These are phyloP conservation scores for Aphidius colemani DNA, from an alignment of 2,888 invertebrate species.

Conservation along the genomic window DNA sequence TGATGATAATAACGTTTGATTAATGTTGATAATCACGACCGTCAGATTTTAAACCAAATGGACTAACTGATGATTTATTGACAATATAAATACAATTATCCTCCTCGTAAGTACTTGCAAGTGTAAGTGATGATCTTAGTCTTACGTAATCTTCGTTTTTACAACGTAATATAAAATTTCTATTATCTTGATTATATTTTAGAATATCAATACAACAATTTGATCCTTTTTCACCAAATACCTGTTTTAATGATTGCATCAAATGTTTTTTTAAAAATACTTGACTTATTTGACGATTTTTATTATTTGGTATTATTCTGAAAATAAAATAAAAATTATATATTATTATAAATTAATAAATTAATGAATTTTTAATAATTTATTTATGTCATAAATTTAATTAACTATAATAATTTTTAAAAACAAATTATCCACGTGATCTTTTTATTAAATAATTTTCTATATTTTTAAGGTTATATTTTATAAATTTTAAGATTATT, in stretches of 20 bases:
- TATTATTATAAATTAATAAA: not conserved
- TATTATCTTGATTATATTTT: slow-evolving; percentile 61
- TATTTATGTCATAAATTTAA: too few relatives aligned
- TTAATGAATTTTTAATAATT: too few relatives aligned
- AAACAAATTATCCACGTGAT: not conserved
- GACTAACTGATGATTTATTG: slow-evolving; percentile 62
- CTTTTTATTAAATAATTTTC: not conserved
- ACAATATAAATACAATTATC: slow-evolving; percentile 63
- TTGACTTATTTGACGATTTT: slow-evolving; percentile 58
- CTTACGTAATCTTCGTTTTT: slow-evolving; percentile 63
- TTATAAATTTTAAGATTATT: not conserved
- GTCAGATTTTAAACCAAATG: slow-evolving; percentile 51
- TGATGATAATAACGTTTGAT: slow-evolving; percentile 6
- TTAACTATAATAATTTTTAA: not conserved
- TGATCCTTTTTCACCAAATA: slow-evolving; percentile 68
- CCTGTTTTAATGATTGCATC: slow-evolving; percentile 60
- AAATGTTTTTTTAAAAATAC: slow-evolving; percentile 67
- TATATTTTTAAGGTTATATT: too few relatives aligned
- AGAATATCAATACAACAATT: slow-evolving; percentile 64
- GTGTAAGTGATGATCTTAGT: slow-evolving; percentile 65
- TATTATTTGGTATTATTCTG: slow-evolving; percentile 61
- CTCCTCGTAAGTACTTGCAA: slow-evolving; percentile 62
- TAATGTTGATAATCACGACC: slow-evolving; percentile 50
- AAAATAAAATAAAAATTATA: slow-evolving; percentile 32
- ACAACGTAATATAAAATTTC: slow-evolving; percentile 65